Evolutionary conservation across 2,888 invertebrate genomes (phyloP).

Genomic region (Cryptocephalus moraei): DNA sequence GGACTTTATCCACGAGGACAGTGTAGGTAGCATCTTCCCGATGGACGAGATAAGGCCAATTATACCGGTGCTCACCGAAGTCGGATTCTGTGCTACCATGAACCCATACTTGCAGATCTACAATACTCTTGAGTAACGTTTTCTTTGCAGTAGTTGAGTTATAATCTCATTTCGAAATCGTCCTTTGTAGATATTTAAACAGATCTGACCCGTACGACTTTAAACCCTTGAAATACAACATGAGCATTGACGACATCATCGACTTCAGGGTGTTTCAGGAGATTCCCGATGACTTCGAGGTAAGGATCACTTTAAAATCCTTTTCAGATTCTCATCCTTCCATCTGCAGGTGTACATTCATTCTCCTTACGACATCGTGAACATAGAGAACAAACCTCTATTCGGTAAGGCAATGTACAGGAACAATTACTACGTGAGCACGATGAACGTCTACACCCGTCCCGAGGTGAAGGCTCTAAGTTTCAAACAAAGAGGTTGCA

Average conservation of each 20-base stretch:
- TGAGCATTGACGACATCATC: not conserved
- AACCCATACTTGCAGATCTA: slow-evolving; percentile 12
- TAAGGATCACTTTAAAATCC: not conserved
- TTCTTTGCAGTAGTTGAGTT: not conserved
- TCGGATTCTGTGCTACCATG: slow-evolving; percentile 9
- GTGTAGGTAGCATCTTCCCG: slow-evolving; percentile 5
- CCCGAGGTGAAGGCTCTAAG: slow-evolving; percentile 2
- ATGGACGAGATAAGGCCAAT: slow-evolving; percentile 3
- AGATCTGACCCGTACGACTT: slow-evolving; percentile 3
- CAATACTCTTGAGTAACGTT: slow-evolving; percentile 9
- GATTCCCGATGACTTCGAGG: not conserved
- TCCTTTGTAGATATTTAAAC: slow-evolving; percentile 8
- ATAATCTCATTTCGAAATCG: not conserved
- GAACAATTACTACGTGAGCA: not conserved
- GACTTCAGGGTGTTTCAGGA: not conserved
- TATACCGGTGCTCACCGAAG: slow-evolving; percentile 10
- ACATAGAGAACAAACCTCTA: slow-evolving; percentile 8
- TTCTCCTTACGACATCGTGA: slow-evolving; percentile 19
- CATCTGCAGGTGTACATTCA: slow-evolving; percentile 18
- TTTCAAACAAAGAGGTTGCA: slow-evolving; percentile 27
- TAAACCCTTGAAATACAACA: slow-evolving; percentile 2
- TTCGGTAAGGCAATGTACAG: not conserved
- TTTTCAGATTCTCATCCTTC: not conserved
- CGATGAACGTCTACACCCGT: slow-evolving; percentile 1
- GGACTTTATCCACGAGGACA: not conserved